Conservation (phyloP, 2,888 invertebrate species). For the Apoda limacodes region DNA sequence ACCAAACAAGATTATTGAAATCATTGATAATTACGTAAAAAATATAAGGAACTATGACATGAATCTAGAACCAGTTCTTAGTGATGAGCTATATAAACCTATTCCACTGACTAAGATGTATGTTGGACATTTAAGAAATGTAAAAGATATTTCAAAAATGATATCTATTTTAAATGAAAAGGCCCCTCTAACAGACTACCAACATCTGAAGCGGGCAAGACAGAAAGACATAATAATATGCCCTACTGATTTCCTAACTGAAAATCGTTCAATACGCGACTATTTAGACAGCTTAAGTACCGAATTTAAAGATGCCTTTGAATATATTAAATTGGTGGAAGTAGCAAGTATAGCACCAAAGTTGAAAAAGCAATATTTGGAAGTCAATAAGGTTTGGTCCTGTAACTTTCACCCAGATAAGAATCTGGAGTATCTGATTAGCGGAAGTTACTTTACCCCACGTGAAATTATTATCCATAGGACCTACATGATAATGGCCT, state of each 20-base stretch:
- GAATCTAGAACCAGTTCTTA: slow-evolving; percentile 62
- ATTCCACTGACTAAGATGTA: slow-evolving; percentile 68
- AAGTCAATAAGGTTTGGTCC: slow-evolving; percentile 77
- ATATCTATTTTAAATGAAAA: slow-evolving; percentile 70
- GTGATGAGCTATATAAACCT: slow-evolving; percentile 59
- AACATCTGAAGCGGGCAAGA: slow-evolving; percentile 80
- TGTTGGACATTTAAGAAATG: slow-evolving; percentile 70
- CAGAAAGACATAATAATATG: slow-evolving; percentile 70
- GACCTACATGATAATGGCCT: slow-evolving; percentile 68
- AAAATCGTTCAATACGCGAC: slow-evolving; percentile 35
- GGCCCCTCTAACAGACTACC: slow-evolving; percentile 70
- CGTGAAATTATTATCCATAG: slow-evolving; percentile 67
- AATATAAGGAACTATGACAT: slow-evolving; percentile 27
- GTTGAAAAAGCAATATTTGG: slow-evolving; percentile 74
- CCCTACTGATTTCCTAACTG: slow-evolving; percentile 34
- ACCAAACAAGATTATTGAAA: slow-evolving; percentile 10
- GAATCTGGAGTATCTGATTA: slow-evolving; percentile 75
- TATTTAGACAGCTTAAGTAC: slow-evolving; percentile 50
- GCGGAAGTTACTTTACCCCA: slow-evolving; percentile 70
- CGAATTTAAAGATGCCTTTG: slow-evolving; percentile 55
- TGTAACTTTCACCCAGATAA: slow-evolving; percentile 87
- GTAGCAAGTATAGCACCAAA: slow-evolving; percentile 75
- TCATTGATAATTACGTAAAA: slow-evolving; percentile 29
- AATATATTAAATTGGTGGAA: slow-evolving; percentile 57
- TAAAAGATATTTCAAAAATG: slow-evolving; percentile 72